Evolutionary conservation across 2,888 invertebrate genomes (phyloP), one percentile per base, ranked within the genome.

Genomic region (Plusia festucae): DNA sequence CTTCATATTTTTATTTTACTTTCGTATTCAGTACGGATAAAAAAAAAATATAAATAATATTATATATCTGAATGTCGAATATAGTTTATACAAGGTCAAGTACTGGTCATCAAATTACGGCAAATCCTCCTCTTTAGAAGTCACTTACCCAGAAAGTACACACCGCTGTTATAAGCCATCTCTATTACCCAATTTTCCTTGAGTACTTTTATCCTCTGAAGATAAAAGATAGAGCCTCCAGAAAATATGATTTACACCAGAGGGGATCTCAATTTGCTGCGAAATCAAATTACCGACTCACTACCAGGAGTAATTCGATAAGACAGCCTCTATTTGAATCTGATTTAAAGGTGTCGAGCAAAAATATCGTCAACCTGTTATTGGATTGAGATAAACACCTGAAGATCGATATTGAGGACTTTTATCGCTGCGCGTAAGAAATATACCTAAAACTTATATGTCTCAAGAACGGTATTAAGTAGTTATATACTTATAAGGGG

Each of bases 201-300:
- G 53, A 81, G 75, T 69, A 81, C 66, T 61, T 64, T 53, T 34
- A 67, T 66, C 40, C 58, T 8, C 9, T 58, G 32, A 16, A 46
- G 44, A 53, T 65, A 54, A 52, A 61, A 77, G 53, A 67, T 64
- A 67, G 60, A 65, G 70, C 49, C 30, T 44, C 34, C 53, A 59
- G 60, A 61, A 66, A 76, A 76, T 81, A 73, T 78, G 62, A 79
- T 73, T 79, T 68, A 79, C 66, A 69, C 58, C 30, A 60, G 73
- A 62, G 63, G 65, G 27, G 59, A 53, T 57, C 66, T 65, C 57
- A 70, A 81, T 76, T 73, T 66, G 57, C 52, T 57, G 52, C 18
- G 27, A 63, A 74, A 79, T 81, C 58, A 52, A 73, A 76, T 81
- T 76, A 81, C 56, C 44, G 55, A 54, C 46, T 70, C 64, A 67